A percentile compares a stretch with the other conserved stretches of the same genome.
phyloP scores from a whole-genome alignment of 2,113 vertebrate species.

The Pandion haliaetus region DNA sequence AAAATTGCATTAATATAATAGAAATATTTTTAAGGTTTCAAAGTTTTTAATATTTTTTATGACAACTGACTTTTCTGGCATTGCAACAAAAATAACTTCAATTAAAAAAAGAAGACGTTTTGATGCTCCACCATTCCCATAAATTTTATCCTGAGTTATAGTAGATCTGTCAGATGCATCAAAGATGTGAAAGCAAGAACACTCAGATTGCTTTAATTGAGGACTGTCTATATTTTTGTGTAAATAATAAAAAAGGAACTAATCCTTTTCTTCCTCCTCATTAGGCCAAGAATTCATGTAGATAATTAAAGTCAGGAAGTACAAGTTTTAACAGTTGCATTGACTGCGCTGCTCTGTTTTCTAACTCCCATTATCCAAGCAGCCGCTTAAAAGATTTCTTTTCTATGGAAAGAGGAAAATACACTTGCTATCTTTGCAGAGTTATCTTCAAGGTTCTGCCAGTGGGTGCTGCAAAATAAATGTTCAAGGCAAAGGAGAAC shows the following conservation, averaged over 20 bases:
- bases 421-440: neutral
- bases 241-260: conserved; percentile 32
- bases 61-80: neutral
- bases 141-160: neutral
- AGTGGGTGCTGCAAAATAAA: neutral
- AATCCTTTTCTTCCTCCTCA: conserved; percentile 44
- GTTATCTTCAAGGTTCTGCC: conserved; percentile 5
- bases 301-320: conserved; percentile 54
- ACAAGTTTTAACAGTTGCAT: conserved; percentile 33
- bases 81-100: neutral
- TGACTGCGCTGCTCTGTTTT: neutral
- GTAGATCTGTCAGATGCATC: neutral
- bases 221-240: conserved; percentile 1
- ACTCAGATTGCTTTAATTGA: conserved; percentile 13
- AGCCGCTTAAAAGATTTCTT: neutral
- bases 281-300: conserved; percentile 38
- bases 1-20: neutral
- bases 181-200: neutral
- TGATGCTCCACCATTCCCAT: neutral
- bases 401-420: neutral
- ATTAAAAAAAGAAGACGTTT: neutral
- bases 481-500: neutral
- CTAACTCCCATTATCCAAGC: conserved; percentile 1
- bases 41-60: neutral
- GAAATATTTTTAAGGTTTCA: neutral